Conservation (phyloP, 2,113 vertebrate genomes). For the Phaetusa simplex region DNA sequence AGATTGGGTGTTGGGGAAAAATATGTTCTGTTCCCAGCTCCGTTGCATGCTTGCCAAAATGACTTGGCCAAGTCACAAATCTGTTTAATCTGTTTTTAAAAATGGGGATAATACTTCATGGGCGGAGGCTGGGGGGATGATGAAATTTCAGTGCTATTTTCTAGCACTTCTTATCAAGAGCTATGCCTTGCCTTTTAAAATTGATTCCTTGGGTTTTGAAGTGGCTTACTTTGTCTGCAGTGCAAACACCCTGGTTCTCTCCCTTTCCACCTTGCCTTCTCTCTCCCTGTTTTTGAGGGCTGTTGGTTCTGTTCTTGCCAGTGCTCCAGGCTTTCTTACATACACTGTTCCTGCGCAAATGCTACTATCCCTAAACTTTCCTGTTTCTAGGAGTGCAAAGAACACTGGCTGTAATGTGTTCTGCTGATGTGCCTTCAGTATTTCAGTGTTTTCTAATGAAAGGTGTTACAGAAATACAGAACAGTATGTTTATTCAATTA, state of each 20-base stretch:
- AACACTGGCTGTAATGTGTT: background rate
- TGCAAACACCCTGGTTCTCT: background rate
- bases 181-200: background rate
- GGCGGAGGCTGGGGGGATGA: background rate
- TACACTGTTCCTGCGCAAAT: background rate
- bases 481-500: background rate
- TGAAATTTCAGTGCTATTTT: conserved; percentile 31
- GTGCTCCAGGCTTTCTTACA: background rate
- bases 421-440: background rate
- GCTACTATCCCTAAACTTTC: background rate
- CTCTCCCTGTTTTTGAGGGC: background rate
- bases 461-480: background rate
- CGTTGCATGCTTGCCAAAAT: background rate
- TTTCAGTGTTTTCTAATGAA: background rate
- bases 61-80: conserved; percentile 49
- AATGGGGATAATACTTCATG: conserved; percentile 25
- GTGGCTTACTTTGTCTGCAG: background rate
- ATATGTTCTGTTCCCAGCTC: conserved; percentile 33
- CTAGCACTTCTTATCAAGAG: background rate
- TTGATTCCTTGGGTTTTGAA: background rate
- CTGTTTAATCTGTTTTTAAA: conserved; percentile 58
- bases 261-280: background rate
- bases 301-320: background rate
- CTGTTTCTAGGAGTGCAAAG: background rate
- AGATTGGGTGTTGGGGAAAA: conserved; percentile 16